These are phyloP conservation scores for Leptobrachium leishanense DNA, from an alignment of 2,113 vertebrate genomes.

Conservation along the genomic window DNA sequence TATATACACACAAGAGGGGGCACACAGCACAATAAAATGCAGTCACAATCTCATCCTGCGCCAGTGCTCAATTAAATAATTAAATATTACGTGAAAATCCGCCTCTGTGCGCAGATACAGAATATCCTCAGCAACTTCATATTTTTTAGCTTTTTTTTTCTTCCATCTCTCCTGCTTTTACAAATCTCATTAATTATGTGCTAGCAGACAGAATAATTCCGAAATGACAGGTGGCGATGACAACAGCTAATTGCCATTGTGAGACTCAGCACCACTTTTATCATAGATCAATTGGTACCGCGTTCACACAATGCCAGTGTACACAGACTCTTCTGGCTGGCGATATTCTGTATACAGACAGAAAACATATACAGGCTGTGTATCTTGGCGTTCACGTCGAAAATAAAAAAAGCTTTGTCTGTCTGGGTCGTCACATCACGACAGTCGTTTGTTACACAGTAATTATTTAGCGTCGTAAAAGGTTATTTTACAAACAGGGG, in stretches of 20 bases:
- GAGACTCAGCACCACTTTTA: slow-evolving; percentile 32
- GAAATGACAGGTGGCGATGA: slow-evolving; percentile 42
- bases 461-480: too few species aligned
- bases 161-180: slow-evolving; percentile 21
- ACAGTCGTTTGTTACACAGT: too few species aligned
- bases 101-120: background rate
- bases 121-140: slow-evolving; percentile 9
- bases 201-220: slow-evolving; percentile 26
- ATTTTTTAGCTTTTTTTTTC: slow-evolving; percentile 23
- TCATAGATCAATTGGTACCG: slow-evolving; percentile 7
- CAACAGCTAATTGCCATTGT: slow-evolving; percentile 33
- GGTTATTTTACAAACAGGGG: too few species aligned
- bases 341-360: slow-evolving; percentile 7
- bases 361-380: background rate
- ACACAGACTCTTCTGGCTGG: slow-evolving; percentile 12
- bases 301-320: slow-evolving; percentile 31
- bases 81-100: background rate
- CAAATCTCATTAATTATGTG: slow-evolving; percentile 47
- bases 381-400: too few species aligned
- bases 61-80: too few species aligned
- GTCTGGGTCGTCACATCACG: too few species aligned
- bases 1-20: too few species aligned
- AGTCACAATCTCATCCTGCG: too few species aligned
- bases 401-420: too few species aligned
- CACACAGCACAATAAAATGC: too few species aligned